Evolutionary conservation across 53 echinoderm and acorn worm genomes (phyloP).

Genomic region (Pentamera pediparva): DNA sequence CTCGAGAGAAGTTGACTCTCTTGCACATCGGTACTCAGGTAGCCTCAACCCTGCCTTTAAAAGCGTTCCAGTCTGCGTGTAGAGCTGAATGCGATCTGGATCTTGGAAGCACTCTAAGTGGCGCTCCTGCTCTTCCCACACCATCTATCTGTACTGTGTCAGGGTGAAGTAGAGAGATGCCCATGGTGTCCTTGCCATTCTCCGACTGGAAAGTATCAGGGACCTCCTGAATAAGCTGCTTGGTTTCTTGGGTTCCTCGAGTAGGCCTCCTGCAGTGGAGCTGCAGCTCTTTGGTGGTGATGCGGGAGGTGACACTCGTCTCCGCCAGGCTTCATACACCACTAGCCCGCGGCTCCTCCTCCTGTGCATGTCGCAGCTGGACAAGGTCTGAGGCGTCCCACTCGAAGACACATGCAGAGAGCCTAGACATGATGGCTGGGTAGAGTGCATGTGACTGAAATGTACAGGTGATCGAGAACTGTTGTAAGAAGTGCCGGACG

Average conservation of each 20-base stretch:
- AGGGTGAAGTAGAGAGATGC: slow-evolving; percentile 52
- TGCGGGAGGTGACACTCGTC: neutral
- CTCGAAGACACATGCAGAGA: slow-evolving; percentile 29
- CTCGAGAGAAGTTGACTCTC: slow-evolving; percentile 55
- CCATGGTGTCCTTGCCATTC: slow-evolving; percentile 49
- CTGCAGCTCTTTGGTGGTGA: slow-evolving; percentile 26
- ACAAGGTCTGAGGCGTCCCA: slow-evolving; percentile 47
- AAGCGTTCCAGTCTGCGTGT: neutral
- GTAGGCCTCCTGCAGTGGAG: slow-evolving; percentile 40
- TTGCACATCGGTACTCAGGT: slow-evolving; percentile 48
- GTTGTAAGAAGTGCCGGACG: slow-evolving; percentile 64
- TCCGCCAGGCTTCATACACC: neutral
- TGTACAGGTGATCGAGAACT: slow-evolving; percentile 52
- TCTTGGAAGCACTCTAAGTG: slow-evolving; percentile 63
- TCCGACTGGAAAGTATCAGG: slow-evolving; percentile 39
- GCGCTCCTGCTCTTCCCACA: slow-evolving; percentile 34
- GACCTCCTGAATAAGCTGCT: slow-evolving; percentile 40
- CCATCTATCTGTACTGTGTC: slow-evolving; percentile 47
- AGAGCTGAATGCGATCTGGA: neutral
- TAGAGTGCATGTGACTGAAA: slow-evolving; percentile 56
- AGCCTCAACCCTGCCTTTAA: slow-evolving; percentile 34
- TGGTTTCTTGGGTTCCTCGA: slow-evolving; percentile 40
- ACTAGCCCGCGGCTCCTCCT: neutral
- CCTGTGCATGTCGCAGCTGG: neutral
- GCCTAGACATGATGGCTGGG: neutral